These are phyloP conservation scores for Germaria angustata DNA, from an alignment of 2,888 invertebrate species.

Conservation along the genomic window DNA sequence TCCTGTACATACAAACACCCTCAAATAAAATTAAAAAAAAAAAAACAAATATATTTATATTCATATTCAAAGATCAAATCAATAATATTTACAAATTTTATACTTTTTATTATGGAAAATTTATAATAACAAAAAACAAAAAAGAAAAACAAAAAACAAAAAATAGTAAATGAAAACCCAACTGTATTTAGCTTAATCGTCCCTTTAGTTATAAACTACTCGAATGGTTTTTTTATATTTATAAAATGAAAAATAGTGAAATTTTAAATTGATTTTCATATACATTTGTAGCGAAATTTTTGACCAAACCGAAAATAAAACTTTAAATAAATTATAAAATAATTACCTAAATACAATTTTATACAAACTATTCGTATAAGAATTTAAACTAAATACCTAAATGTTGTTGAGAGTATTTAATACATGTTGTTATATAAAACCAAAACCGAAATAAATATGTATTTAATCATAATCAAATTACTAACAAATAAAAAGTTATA, in stretches of 20 bases:
- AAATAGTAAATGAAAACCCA: background rate
- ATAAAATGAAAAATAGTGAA: constrained; percentile 16
- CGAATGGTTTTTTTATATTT: constrained; percentile 25
- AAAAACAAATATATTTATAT: too few species aligned
- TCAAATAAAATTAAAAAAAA: background rate
- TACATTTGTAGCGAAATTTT: constrained; percentile 45
- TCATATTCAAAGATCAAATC: constrained; percentile 27
- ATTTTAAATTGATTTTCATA: constrained; percentile 37
- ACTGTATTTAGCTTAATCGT: constrained; percentile 39
- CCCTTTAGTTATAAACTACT: constrained; percentile 31
- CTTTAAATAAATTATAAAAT: background rate
- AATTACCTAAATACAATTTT: constrained; percentile 40
- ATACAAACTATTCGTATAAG: constrained; percentile 45
- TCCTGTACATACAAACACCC: constrained; percentile 63
- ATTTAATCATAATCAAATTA: constrained; percentile 51
- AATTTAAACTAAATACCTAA: constrained; percentile 59
- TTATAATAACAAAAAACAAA: background rate
- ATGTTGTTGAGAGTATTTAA: constrained; percentile 66
- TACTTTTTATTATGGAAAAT: constrained; percentile 56
- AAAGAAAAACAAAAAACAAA: background rate
- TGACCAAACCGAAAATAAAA: constrained; percentile 54
- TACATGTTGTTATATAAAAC: constrained; percentile 59
- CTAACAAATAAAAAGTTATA: constrained; percentile 17
- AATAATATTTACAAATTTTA: constrained; percentile 62
- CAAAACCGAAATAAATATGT: constrained; percentile 7